Conservation (phyloP, 1,140 invertebrate genomes). For the Galleria mellonella region DNA sequence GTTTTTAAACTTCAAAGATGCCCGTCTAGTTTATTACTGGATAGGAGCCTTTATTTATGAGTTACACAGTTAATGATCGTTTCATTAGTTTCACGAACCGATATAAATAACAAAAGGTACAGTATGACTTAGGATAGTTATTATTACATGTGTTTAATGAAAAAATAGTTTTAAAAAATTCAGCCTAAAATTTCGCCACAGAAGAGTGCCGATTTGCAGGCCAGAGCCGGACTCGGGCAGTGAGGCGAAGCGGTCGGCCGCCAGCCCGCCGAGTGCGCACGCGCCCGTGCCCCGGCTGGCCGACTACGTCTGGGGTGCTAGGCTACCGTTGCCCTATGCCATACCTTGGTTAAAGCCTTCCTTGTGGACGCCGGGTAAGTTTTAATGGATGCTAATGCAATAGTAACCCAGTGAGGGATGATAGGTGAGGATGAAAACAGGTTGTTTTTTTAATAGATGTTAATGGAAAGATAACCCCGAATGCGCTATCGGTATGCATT, state of each 20-base stretch:
- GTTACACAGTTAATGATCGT: too few species aligned
- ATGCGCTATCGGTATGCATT: too few species aligned
- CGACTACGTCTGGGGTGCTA: conserved; percentile 61
- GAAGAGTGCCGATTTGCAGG: conserved; percentile 60
- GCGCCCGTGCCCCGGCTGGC: conserved; percentile 54
- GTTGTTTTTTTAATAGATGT: too few species aligned
- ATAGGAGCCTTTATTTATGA: too few species aligned
- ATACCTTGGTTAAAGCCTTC: conserved; percentile 62
- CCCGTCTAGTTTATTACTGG: too few species aligned
- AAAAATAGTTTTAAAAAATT: conserved; percentile 30
- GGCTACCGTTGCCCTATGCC: conserved; percentile 55
- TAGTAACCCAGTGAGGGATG: too few species aligned
- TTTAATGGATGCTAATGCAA: neutral
- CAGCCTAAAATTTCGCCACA: conserved; percentile 66
- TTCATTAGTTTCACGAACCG: too few species aligned
- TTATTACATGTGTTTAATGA: neutral
- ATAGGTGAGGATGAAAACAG: too few species aligned
- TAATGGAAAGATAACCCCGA: too few species aligned
- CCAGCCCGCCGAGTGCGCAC: conserved; percentile 49
- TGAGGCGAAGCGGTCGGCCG: conserved; percentile 39
- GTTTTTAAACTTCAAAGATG: too few species aligned
- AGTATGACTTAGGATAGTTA: too few species aligned
- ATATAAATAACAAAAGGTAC: too few species aligned
- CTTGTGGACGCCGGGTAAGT: conserved; percentile 55
- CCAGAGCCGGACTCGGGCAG: conserved; percentile 35